Conservation (phyloP, 2,888 invertebrate genomes). For the Oxystoma pomonae region DNA sequence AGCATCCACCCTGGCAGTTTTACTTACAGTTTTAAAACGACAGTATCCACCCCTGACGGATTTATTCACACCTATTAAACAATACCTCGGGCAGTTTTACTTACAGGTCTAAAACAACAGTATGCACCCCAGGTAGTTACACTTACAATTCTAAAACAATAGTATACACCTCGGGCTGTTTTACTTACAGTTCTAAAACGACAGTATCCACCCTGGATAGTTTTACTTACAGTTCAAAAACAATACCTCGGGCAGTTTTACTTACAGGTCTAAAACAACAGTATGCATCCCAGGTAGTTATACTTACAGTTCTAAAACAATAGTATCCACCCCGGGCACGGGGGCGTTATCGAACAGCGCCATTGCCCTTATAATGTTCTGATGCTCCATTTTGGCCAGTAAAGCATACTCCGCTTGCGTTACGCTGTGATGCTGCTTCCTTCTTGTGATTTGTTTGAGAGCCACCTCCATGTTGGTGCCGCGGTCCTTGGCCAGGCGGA, state of each 20-base stretch:
- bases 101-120: too few relatives aligned
- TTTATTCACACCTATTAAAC: slow-evolving; percentile 68
- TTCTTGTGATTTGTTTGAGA: slow-evolving; percentile 64
- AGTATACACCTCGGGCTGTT: slow-evolving; percentile 49
- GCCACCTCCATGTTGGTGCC: slow-evolving; percentile 74
- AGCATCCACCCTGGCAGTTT: slow-evolving; percentile 60
- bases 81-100: too few relatives aligned
- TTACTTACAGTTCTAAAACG: too few relatives aligned
- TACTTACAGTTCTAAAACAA: slow-evolving; percentile 71
- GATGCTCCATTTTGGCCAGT: slow-evolving; percentile 65
- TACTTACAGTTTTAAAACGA: slow-evolving; percentile 71
- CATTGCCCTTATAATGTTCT: slow-evolving; percentile 66
- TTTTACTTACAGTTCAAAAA: background rate
- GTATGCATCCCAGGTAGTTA: slow-evolving; percentile 60
- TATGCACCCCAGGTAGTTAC: too few relatives aligned
- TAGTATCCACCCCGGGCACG: slow-evolving; percentile 64
- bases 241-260: too few relatives aligned
- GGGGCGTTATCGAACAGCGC: slow-evolving; percentile 74
- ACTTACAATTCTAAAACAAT: too few relatives aligned
- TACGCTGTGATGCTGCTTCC: slow-evolving; percentile 60
- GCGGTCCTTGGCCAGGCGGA: slow-evolving; percentile 68
- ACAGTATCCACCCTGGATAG: background rate
- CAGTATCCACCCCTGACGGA: slow-evolving; percentile 61
- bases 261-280: slow-evolving; percentile 71
- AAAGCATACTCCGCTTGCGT: slow-evolving; percentile 69